Base-by-base conservation (phyloP, 1,140 invertebrate species). In the Helicoverpa zea region DNA sequence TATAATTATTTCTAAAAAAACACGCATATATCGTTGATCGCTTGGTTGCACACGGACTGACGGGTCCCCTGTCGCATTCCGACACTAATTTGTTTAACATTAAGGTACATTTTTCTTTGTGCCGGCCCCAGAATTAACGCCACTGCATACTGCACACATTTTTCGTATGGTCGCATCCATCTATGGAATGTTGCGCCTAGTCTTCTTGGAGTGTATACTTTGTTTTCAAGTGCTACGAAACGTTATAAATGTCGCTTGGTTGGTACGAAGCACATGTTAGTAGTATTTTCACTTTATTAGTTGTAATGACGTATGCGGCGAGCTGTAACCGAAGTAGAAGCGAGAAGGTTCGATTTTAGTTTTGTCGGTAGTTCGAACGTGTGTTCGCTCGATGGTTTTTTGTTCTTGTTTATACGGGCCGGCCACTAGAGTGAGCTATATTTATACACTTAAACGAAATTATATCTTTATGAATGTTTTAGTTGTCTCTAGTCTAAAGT, bases 401-500 rank as follows among this genome's bases (percentile, higher is more conserved):
- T 79, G 81, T 89, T 88, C 61, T 83, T 87, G 18, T 87, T 79
- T 70, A 47, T 83, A 30, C 58, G 85, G 79, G 84, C 84, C 87
- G 86, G 82, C 86, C 80, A 75, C 84, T 83, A 86, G 88, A 89
- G 89, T 86, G 88, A 88, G 87, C 87, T 91, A 86, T 89, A 87
- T 88, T 88, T 88, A 87, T 88, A 89, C 56, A 82, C 83, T 81
- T 86, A 86, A 84, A 78, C 82, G 82, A 83, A 84, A 81, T 85
- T 88, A 89, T 91, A 90, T 91, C 84, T 92, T 83, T 91, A 90
- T 85, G 84, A 84, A 88, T 88, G 85, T 89, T 92, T 93, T 89
- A 91, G 87, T 93, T 92, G 84, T 89, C 89, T 94, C 92, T 94
- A 94, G 93, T 94, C 92, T 91, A 90, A 86, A 83, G 74, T 86